Evolutionary conservation across 30 jellyfish, hydroid and myxozoan genomes (phyloP), one percentile per base, ranked within the genome.

Genomic region (Pseudorhiza aurosa): DNA sequence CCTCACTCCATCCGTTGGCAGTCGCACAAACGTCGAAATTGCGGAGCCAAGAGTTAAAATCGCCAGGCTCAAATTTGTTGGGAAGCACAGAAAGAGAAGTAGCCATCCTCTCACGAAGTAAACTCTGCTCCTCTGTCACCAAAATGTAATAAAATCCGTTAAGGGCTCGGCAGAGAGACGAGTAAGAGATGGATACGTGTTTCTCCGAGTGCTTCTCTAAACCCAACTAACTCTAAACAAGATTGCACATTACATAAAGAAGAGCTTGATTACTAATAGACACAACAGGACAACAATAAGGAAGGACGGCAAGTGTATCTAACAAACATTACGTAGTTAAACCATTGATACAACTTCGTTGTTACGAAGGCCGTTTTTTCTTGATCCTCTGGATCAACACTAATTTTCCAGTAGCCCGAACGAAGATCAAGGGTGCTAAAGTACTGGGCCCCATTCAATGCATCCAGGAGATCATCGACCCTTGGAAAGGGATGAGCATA

Each of bases 401-500:
- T 47, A 8, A 77, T 28, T 49, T 77, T 72, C 60, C 90, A 77
- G 64, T 77, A 77, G 27, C 90, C 90, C 5, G 82, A 60, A 9
- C 90, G 49, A 5, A 77, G 56, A 53, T 69, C 95, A 21, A 83
- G 74, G 1, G 95, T 83, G 56, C 84, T 58, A 70, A 83, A 83
- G 17, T 28, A 17, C 4, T 26, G 26, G 0, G 85, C 17, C 2
- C 93, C 93, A 4, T 68, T 36, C 31, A 68, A 51, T 10, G 81
- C 87, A 43, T 83, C 95, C 8, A 71, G 57, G 30, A 58, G 73
- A 45, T 71, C 95, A 68, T 83, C 95, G 3, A 71, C 60, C 74
- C 87, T 35, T 1, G 95, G 88, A 12, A 83, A 75, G 17, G 88
- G 95, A 25, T 83, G 82, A n/a, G 95, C 81, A 67, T 83, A 88